phyloP scores from a whole-genome alignment of 1,140 invertebrate species.

The Sipha flava region DNA sequence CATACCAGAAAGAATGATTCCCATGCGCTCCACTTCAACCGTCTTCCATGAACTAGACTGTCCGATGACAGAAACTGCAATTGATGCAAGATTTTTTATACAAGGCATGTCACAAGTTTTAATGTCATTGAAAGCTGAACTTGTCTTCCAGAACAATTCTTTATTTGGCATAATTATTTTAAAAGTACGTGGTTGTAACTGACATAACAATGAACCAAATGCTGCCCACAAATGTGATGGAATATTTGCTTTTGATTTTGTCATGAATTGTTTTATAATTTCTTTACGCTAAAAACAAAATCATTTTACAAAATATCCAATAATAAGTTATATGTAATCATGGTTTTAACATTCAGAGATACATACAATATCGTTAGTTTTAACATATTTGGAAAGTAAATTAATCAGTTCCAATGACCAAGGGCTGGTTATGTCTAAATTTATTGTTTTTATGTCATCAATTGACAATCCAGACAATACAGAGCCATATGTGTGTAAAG shows the following conservation, averaged over 20 bases:
- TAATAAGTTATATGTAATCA: background rate
- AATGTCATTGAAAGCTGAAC: background rate
- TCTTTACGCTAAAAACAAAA: slow-evolving; percentile 10
- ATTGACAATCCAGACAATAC: background rate
- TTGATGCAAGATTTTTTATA: slow-evolving; percentile 5
- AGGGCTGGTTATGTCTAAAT: slow-evolving; percentile 2
- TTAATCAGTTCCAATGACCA: slow-evolving; percentile 13
- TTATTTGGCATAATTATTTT: background rate
- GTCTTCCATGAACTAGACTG: background rate
- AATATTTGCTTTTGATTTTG: background rate
- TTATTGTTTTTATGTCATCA: background rate
- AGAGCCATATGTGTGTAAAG: slow-evolving; percentile 23
- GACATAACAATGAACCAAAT: slow-evolving; percentile 16
- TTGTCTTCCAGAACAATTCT: slow-evolving; percentile 16
- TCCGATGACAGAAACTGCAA: slow-evolving; percentile 10
- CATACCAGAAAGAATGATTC: slow-evolving; percentile 8
- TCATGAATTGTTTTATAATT: background rate
- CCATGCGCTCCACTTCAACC: background rate
- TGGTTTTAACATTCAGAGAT: too few species aligned
- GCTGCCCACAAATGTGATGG: background rate
- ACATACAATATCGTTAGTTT: background rate
- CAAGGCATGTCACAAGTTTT: background rate
- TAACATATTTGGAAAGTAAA: background rate
- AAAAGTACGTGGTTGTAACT: background rate
- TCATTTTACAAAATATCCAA: background rate